phyloP scores from a whole-genome alignment of 2,113 vertebrate genomes.

The Steatornis caripensis region DNA sequence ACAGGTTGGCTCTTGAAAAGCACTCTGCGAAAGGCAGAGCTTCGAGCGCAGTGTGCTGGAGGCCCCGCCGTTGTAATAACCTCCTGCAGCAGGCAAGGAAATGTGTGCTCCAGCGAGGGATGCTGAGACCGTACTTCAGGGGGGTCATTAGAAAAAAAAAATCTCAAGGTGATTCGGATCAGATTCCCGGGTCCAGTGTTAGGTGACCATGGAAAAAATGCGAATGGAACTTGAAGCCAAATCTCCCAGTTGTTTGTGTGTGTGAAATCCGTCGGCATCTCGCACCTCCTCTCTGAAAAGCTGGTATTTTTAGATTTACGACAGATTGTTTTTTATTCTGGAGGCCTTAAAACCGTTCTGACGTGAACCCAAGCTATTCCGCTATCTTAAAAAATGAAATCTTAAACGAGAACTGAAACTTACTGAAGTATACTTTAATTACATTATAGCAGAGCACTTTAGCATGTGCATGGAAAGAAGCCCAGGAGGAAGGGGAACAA shows the following conservation, averaged over 20 bases:
- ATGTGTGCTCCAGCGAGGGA: neutral
- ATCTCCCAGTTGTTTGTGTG: neutral
- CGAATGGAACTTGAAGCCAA: neutral
- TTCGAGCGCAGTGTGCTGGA: neutral
- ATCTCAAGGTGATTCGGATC: neutral
- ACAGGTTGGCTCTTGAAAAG: neutral
- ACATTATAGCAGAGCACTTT: neutral
- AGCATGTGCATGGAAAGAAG: neutral
- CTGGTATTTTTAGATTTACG: neutral
- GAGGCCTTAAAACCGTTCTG: conserved; percentile 21
- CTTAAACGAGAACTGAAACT: neutral
- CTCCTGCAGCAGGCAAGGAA: neutral
- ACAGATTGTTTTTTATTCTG: conserved; percentile 23
- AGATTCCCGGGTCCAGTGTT: neutral
- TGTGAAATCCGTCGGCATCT: neutral
- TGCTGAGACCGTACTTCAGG: neutral
- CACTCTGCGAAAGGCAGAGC: neutral
- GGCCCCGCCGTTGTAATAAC: neutral
- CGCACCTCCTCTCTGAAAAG: neutral
- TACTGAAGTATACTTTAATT: neutral
- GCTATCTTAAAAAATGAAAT: neutral
- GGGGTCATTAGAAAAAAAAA: neutral
- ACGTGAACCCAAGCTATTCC: neutral
- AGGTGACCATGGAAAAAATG: neutral
- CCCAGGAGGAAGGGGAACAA: neutral